phyloP scores from a whole-genome alignment of 2,797 vertebrate species.

The Danio albolineatus region DNA sequence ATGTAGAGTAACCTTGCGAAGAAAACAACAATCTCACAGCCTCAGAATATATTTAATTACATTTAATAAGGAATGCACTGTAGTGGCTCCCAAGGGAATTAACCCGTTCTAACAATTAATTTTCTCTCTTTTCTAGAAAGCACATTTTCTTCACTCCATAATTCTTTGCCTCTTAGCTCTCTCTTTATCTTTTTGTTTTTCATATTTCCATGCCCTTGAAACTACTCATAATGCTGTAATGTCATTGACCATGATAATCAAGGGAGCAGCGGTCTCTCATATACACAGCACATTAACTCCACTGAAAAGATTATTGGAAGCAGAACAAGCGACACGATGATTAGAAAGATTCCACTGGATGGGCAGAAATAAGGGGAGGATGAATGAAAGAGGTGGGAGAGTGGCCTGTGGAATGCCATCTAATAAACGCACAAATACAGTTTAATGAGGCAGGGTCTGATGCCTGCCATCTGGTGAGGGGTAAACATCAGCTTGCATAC shows the following conservation, averaged over 20 bases:
- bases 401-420: neutral
- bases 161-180: neutral
- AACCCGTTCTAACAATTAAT: slow-evolving; percentile 3
- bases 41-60: slow-evolving; percentile 27
- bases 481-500: slow-evolving; percentile 58
- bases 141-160: slow-evolving; percentile 5
- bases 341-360: slow-evolving; percentile 29
- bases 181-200: slow-evolving; percentile 18
- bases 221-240: slow-evolving; percentile 41
- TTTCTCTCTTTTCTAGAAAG: slow-evolving; percentile 15
- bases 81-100: neutral
- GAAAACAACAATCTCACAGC: neutral
- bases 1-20: neutral
- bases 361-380: slow-evolving; percentile 16
- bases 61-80: neutral
- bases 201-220: slow-evolving; percentile 28
- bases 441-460: slow-evolving; percentile 26
- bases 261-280: slow-evolving; percentile 16
- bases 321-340: slow-evolving; percentile 16
- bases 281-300: slow-evolving; percentile 53
- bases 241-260: slow-evolving; percentile 49
- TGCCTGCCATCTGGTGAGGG: slow-evolving; percentile 58
- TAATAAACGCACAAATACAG: neutral
- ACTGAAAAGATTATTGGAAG: slow-evolving; percentile 47
- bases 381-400: slow-evolving; percentile 6